These are phyloP conservation scores for Manis pentadactyla DNA, from an alignment of 2,797 vertebrate species.

Conservation along the genomic window DNA sequence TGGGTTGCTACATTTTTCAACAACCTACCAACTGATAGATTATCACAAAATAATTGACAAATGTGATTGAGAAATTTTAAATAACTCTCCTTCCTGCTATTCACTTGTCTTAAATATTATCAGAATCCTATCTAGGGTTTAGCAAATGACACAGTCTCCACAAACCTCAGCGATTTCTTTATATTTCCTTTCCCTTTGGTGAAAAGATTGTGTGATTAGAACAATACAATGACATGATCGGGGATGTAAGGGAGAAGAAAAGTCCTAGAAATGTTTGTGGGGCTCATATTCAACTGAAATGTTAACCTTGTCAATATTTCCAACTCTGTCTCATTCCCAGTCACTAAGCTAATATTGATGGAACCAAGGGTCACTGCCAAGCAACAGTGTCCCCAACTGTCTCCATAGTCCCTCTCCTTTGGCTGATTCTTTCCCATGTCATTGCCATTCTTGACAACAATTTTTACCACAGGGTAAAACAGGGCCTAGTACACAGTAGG, in stretches of 20 bases:
- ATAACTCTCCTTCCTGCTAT: slow-evolving; percentile 29
- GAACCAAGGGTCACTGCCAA: background rate
- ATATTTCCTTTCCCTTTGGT: background rate
- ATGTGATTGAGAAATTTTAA: slow-evolving; percentile 62
- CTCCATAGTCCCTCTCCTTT: background rate
- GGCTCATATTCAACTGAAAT: background rate
- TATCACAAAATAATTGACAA: slow-evolving; percentile 70
- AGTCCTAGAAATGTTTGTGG: background rate
- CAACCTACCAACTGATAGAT: slow-evolving; percentile 56
- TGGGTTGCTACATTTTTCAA: slow-evolving; percentile 53
- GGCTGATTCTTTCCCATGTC: background rate
- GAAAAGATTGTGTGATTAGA: background rate
- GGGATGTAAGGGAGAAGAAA: background rate
- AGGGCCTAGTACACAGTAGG: background rate
- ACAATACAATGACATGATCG: background rate
- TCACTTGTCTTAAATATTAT: slow-evolving; percentile 57
- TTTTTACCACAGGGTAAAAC: background rate
- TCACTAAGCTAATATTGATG: background rate
- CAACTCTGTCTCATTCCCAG: background rate
- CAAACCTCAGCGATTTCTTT: slow-evolving; percentile 26
- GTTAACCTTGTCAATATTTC: background rate
- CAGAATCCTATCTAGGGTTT: slow-evolving; percentile 4
- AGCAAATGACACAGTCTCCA: slow-evolving; percentile 2
- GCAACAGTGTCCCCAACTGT: background rate
- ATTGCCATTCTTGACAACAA: background rate